These are phyloP conservation scores for Talpa occidentalis DNA, from an alignment of 2,113 vertebrate species.

Conservation along the genomic window DNA sequence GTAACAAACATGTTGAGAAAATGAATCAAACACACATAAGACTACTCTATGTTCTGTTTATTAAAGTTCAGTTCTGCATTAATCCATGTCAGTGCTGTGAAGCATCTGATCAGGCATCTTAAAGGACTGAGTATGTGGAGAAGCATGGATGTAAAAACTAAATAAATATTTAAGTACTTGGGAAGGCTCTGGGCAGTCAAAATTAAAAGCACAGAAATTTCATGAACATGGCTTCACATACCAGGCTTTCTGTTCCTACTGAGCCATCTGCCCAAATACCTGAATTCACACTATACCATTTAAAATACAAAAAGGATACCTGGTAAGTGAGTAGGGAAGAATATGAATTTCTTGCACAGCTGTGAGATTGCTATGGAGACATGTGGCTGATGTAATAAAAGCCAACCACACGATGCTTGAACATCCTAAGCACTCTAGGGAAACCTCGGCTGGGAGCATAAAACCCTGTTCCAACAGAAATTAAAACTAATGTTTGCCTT, in stretches of 20 bases:
- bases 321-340: neutral
- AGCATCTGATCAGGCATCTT: neutral
- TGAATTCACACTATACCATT: neutral
- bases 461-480: neutral
- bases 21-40: neutral
- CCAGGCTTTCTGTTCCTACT: neutral
- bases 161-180: neutral
- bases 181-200: neutral
- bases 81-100: neutral
- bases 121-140: neutral
- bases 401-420: neutral
- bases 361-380: neutral
- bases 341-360: neutral
- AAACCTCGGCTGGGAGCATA: neutral
- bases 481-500: slow-evolving; percentile 30
- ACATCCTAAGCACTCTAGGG: neutral
- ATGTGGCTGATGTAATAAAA: no score
- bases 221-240: neutral
- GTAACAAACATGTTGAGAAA: neutral
- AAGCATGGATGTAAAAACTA: neutral
- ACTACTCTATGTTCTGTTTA: neutral
- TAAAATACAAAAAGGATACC: neutral
- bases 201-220: neutral
- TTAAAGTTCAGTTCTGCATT: neutral
- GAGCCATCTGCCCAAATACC: neutral